Base-by-base conservation (phyloP, 2,113 vertebrate genomes). In the Ornithorhynchus anatinus region DNA sequence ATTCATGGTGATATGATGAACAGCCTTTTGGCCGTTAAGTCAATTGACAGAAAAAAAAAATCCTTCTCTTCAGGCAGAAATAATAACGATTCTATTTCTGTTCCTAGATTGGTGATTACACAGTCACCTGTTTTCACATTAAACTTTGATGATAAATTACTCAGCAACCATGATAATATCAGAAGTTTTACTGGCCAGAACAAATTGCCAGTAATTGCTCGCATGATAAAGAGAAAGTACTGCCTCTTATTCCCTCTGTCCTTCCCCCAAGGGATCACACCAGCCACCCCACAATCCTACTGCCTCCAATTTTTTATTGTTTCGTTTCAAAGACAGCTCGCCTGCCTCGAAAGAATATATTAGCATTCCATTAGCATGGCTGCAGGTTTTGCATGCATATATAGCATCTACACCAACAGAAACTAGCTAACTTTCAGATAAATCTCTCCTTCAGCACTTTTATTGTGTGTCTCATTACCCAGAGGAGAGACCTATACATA, bases 131-230 rank as follows among this genome's bases (percentile, higher is more conserved):
- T 93, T 94, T 94, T 93, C 90, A 92, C 92, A 93, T 94, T 93
- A 94, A 93, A 92, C 90, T 94, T 94, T 93, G 91, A 94, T 92
- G 91, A 94, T 94, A 93, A 94, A 94, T 94, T 94, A 93, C 92
- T 94, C 92, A 93, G 90, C 92, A 93, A 93, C 92, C 89, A 91
- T 90, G 92, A 94, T 94, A 91, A 93, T 93, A 94, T 94, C 92
- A 94, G 90, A 93, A 93, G 91, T 93, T 94, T 94, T 93, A 94
- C 93, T 92, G 92, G 89, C 91, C 92, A 94, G 93, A 94, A 94
- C 93, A 94, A 94, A 94, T 94, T 94, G 91, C 80, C 88, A 89
- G 92, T 94, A 94, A 94, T 93, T 93, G 92, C 92, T 92, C 59
- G 83, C 79, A 91, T 91, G 91, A 92, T 92, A 91, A 91, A 92